These are phyloP conservation scores for Kradibia gibbosae DNA, from an alignment of 1,140 invertebrate genomes.

Conservation along the genomic window DNA sequence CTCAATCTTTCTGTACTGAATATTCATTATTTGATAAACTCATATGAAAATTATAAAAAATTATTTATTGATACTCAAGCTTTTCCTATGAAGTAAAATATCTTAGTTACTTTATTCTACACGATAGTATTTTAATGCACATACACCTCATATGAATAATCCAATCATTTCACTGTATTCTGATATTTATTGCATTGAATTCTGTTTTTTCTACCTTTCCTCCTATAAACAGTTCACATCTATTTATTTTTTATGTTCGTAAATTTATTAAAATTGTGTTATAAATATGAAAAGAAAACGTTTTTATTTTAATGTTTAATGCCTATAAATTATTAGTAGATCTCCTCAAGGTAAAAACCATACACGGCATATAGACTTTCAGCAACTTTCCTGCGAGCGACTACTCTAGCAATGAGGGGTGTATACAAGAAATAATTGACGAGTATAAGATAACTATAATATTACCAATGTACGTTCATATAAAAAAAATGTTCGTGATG, in stretches of 20 bases:
- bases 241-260: background rate
- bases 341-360: slow-evolving; percentile 18
- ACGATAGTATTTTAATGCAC: background rate
- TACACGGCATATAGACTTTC: slow-evolving; percentile 41
- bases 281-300: background rate
- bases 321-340: slow-evolving; percentile 44
- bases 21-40: background rate
- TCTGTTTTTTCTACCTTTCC: slow-evolving; percentile 1
- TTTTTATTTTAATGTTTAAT: slow-evolving; percentile 43
- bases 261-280: slow-evolving; percentile 27
- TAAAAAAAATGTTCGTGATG: slow-evolving; percentile 3
- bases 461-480: slow-evolving; percentile 21
- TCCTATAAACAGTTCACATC: slow-evolving; percentile 30
- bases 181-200: slow-evolving; percentile 20
- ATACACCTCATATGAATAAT: slow-evolving; percentile 19
- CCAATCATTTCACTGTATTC: background rate
- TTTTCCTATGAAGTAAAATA: slow-evolving; percentile 3
- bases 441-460: slow-evolving; percentile 33
- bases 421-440: slow-evolving; percentile 49
- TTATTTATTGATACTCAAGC: background rate
- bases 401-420: slow-evolving; percentile 4
- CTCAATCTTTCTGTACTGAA: background rate
- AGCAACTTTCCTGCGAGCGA: slow-evolving; percentile 33
- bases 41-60: background rate
- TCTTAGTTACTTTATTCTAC: background rate